Evolutionary conservation across 2,113 vertebrate species (phyloP), one percentile per base, ranked within the genome.

Genomic region (Trematocara marginatum): DNA sequence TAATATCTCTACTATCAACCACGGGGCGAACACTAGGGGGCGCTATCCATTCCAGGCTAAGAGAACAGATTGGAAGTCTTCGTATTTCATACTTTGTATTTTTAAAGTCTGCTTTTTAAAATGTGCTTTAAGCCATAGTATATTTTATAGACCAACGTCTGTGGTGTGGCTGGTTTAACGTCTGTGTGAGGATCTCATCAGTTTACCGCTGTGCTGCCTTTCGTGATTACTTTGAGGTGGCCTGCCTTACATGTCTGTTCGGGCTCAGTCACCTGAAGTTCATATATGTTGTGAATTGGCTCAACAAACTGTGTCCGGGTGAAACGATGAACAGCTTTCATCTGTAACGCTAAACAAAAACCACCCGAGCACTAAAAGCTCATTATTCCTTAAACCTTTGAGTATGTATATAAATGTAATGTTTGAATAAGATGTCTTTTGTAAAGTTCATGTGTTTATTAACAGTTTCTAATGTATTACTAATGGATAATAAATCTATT

Each of bases 391-490:
- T 81, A 80, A 84, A 85, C 40, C 74, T 38, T 42, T 23, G 35
- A 51, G 47, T 78, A 26, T 81, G 45, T 91, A 78, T 69, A 57
- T 86, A 84, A 57, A 89, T 83, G 51, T 82, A 66, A 87, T 54
- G 34, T 31, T 91, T 91, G 53, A 88, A 88, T 79, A 80, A 74
- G 80, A 83, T 93, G 87, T 90, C 88, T 91, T 92, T 92, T 93
- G 83, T 92, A 88, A 90, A 84, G 79, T 81, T 31, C 82, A 40
- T 83, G 81, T 92, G 90, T 94, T 86, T 92, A 91, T 90, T 89
- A 86, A 93, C 85, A 1, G 90, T 94, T 95, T 95, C 92, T 91
- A 93, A 53, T 88, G 84, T 84, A 84, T 92, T 81, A 88, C 79
- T 90, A 85, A 59, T 89, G 54, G 85, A 88, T 76, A 93, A 90